Percentiles rank a stretch among this genome's conserved stretches.
These are phyloP conservation scores for Dioctria linearis DNA, from an alignment of 2,888 invertebrate species.

Conservation along the genomic window DNA sequence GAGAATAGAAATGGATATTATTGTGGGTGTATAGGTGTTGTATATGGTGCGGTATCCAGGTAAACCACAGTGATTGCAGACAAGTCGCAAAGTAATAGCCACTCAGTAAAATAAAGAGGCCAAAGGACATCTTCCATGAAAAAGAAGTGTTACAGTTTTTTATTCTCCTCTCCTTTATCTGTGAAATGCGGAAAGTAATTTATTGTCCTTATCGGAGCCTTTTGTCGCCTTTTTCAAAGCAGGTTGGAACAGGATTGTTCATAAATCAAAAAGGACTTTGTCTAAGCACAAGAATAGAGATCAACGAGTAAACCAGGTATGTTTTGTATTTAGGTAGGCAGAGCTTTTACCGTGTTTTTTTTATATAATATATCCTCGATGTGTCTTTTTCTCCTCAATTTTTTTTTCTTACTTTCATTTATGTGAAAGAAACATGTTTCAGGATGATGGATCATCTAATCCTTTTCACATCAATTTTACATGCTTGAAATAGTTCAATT, in stretches of 20 bases:
- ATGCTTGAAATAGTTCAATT: conserved; percentile 53
- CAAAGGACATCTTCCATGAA: conserved; percentile 37
- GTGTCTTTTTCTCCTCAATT: not conserved
- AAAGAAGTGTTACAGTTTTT: conserved; percentile 37
- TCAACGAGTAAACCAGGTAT: conserved; percentile 5
- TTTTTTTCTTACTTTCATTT: not conserved
- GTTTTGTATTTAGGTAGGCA: not conserved
- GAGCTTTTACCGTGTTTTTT: not conserved
- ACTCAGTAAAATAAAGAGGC: conserved; percentile 7
- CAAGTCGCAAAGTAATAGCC: conserved; percentile 37
- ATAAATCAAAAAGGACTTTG: conserved; percentile 52
- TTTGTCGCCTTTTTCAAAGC: conserved; percentile 42
- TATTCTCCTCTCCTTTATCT: conserved; percentile 25
- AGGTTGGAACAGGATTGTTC: conserved; percentile 12
- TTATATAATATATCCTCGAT: not conserved
- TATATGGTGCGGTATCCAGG: conserved; percentile 3
- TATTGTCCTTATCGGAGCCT: conserved; percentile 49
- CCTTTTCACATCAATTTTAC: conserved; percentile 53
- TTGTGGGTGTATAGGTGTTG: not conserved
- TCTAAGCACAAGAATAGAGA: conserved; percentile 29
- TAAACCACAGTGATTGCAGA: conserved; percentile 46
- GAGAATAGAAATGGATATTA: conserved; percentile 15
- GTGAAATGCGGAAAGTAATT: conserved; percentile 48
- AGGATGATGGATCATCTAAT: conserved; percentile 46
- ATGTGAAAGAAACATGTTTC: conserved; percentile 12